A percentile compares a stretch with the other conserved stretches of the same genome.
Evolutionary conservation across 1,140 invertebrate genomes (phyloP).

Genomic region (Ceratina calcarata): DNA sequence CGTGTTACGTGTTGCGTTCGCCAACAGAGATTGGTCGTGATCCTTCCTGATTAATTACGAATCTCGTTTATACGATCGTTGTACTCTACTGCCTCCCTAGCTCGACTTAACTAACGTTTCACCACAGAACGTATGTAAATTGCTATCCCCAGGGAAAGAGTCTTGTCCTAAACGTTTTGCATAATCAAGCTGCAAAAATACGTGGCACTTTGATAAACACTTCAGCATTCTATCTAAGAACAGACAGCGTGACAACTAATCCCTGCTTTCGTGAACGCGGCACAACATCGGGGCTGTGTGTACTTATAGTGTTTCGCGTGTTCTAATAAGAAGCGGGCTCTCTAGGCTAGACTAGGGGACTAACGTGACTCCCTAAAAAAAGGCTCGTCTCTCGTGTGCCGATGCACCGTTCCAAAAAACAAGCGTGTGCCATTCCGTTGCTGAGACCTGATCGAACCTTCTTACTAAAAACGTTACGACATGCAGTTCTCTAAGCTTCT

Average conservation of each 20-base stretch:
- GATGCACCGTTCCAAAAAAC: constrained; percentile 36
- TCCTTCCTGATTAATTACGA: not conserved
- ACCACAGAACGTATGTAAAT: too few species aligned
- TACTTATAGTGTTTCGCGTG: constrained; percentile 50
- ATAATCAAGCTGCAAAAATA: too few species aligned
- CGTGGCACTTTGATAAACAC: too few species aligned
- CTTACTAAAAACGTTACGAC: constrained; percentile 11
- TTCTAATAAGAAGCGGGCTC: constrained; percentile 58
- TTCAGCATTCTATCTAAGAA: too few species aligned
- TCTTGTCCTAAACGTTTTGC: too few species aligned
- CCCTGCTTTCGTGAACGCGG: constrained; percentile 21
- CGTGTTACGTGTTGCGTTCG: not conserved
- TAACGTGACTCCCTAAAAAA: constrained; percentile 57
- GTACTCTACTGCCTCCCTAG: too few species aligned
- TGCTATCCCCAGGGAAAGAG: too few species aligned
- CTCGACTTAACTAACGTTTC: too few species aligned
- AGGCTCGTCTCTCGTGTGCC: constrained; percentile 36
- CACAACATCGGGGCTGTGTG: constrained; percentile 35
- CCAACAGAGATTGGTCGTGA: constrained; percentile 19
- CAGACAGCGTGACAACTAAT: not conserved
- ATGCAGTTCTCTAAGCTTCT: constrained; percentile 23
- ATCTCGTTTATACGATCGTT: too few species aligned
- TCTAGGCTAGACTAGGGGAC: constrained; percentile 61
- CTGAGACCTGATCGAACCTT: constrained; percentile 27
- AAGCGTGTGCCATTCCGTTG: constrained; percentile 37